Percentiles rank a stretch among this genome's conserved stretches.
These are phyloP conservation scores for Drosophila bifasciata DNA, from an alignment of 1,140 invertebrate species.

Conservation along the genomic window DNA sequence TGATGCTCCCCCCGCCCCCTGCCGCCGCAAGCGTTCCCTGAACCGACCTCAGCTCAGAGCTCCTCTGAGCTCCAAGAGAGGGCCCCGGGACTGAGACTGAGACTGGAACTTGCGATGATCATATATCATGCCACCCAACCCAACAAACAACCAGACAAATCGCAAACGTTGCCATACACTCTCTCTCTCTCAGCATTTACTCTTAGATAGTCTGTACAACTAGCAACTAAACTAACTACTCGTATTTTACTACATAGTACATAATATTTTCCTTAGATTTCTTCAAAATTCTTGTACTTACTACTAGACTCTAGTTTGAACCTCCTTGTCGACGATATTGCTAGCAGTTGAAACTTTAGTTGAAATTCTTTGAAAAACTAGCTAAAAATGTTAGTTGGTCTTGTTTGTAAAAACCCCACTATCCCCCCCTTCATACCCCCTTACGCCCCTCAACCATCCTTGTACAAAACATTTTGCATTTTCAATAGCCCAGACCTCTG, in stretches of 20 bases:
- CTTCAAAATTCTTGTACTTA: conserved; percentile 42
- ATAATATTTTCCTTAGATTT: conserved; percentile 44
- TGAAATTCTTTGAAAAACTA: conserved; percentile 44
- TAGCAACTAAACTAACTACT: conserved; percentile 19
- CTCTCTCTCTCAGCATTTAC: conserved; percentile 35
- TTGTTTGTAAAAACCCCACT: conserved; percentile 1
- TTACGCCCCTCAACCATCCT: conserved; percentile 33
- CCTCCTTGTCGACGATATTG: conserved; percentile 49
- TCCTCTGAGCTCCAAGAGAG: conserved; percentile 15
- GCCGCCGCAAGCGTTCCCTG: neutral
- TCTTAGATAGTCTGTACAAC: conserved; percentile 52
- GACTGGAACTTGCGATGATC: conserved; percentile 38
- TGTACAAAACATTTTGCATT: conserved; percentile 48
- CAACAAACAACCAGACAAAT: conserved; percentile 42
- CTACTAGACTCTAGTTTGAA: conserved; percentile 48
- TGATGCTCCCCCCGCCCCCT: no score
- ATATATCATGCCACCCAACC: conserved; percentile 35
- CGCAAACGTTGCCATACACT: conserved; percentile 29
- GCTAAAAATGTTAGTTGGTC: conserved; percentile 37
- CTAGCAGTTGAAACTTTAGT: conserved; percentile 45
- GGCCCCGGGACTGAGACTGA: no score
- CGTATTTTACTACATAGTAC: conserved; percentile 30
- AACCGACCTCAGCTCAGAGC: conserved; percentile 17
- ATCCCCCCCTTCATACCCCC: neutral
- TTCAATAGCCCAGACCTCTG: conserved; percentile 24